Conservation (phyloP, 2,888 invertebrate species). For the Drosophila buzzatii region DNA sequence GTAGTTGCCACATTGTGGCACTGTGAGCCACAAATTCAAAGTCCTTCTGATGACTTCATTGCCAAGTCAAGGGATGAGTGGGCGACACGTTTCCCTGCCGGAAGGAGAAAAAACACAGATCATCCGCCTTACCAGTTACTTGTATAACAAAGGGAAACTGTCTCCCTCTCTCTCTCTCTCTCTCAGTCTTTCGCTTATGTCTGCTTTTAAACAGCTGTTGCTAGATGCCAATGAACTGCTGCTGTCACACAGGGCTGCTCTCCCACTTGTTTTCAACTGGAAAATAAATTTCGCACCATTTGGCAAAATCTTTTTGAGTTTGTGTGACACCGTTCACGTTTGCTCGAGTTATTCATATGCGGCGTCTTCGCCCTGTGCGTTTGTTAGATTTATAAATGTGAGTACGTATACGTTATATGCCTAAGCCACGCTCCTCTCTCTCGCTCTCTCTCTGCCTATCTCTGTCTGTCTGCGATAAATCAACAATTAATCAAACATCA, state of each 20-base stretch:
- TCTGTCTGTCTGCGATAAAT: slow-evolving; percentile 77
- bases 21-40: slow-evolving; percentile 6
- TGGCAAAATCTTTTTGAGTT: slow-evolving; percentile 56
- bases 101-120: slow-evolving; percentile 23
- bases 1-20: background rate
- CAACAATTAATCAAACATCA: slow-evolving; percentile 82
- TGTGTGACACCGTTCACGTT: slow-evolving; percentile 32
- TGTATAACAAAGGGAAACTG: slow-evolving; percentile 28
- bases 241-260: slow-evolving; percentile 5
- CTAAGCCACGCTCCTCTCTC: slow-evolving; percentile 21
- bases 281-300: slow-evolving; percentile 77
- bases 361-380: slow-evolving; percentile 18
- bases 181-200: background rate
- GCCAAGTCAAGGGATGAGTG: background rate
- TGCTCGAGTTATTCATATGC: slow-evolving; percentile 50
- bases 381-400: slow-evolving; percentile 54
- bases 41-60: slow-evolving; percentile 35
- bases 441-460: background rate
- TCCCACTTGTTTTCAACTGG: slow-evolving; percentile 20
- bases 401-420: slow-evolving; percentile 60
- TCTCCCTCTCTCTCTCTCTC: background rate
- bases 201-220: slow-evolving; percentile 57
- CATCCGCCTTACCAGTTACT: slow-evolving; percentile 43
- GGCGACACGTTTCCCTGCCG: slow-evolving; percentile 28
- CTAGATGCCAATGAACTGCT: slow-evolving; percentile 76